A percentile compares a stretch with the other conserved stretches of the same genome.
Conservation (phyloP, 2,888 invertebrate genomes). For the Ceramica pisi region DNA sequence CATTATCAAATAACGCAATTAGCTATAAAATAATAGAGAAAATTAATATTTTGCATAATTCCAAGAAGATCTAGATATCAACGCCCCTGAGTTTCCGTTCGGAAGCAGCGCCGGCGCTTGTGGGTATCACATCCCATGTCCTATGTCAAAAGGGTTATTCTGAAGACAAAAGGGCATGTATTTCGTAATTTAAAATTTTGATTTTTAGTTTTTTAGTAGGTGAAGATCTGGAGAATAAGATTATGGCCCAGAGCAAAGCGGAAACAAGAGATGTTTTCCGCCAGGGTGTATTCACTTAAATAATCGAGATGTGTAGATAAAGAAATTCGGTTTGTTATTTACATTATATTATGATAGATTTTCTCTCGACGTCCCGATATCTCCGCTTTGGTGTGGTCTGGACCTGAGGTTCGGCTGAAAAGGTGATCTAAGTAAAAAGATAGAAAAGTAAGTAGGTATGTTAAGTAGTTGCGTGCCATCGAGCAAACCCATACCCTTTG, state of each 20-base stretch:
- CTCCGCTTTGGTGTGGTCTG: not conserved
- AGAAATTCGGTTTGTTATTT: not conserved
- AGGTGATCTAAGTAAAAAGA: not conserved
- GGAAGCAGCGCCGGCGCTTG: conserved; percentile 60
- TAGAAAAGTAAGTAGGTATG: too few relatives aligned
- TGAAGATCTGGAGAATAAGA: not conserved
- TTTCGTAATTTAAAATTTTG: not conserved
- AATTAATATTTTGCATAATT: conserved; percentile 48
- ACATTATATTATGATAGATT: too few relatives aligned
- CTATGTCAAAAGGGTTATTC: conserved; percentile 54
- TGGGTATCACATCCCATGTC: conserved; percentile 60
- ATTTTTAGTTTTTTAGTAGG: not conserved
- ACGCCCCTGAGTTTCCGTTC: conserved; percentile 61
- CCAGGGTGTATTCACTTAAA: not conserved
- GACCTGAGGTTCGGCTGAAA: not conserved
- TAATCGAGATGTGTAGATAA: not conserved
- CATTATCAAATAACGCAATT: conserved; percentile 15
- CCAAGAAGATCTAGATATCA: conserved; percentile 57
- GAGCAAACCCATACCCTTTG: too few relatives aligned
- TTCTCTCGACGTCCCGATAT: too few relatives aligned
- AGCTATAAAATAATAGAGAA: conserved; percentile 40
- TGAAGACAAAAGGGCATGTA: conserved; percentile 5
- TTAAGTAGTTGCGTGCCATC: too few relatives aligned
- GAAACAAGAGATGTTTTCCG: not conserved
- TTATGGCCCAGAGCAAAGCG: not conserved